Evolutionary conservation across 2,113 vertebrate species (phyloP), one percentile per base, ranked within the genome.

Genomic region (Chiloscyllium plagiosum): DNA sequence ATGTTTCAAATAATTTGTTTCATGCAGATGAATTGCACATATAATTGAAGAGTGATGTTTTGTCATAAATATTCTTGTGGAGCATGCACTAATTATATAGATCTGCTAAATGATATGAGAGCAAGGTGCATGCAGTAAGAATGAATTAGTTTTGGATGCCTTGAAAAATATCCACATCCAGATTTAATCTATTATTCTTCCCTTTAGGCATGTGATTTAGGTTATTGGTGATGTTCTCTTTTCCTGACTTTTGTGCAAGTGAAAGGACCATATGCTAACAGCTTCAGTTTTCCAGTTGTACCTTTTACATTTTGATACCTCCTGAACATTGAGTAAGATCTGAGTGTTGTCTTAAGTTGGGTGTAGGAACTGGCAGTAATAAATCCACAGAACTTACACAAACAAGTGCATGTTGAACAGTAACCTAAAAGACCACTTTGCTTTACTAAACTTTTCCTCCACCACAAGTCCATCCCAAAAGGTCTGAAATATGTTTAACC

Each of bases 221-320:
- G 87, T 90, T 90, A 61, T 65, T 61, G 87, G 26, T 52, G 50
- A 90, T n/a, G 52, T 90, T 61, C 52, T 90, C 52, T 90, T 90
- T 52, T 90, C 87, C 87, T 90, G 87, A 29, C 52, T 61, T n/a
- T 90, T 52, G 24, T 52, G 47, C 85, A 52, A 26, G 87, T 52
- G 52, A 56, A 90, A 13, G 52, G 50, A 90, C 52, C 29, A 65
- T 17, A 90, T 90, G 87, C 26, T 90, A 90, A 90, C 52, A 61
- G 61, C 13, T 90, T 61, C 52, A 61, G 87, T 90, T 52, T 90
- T 61, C 52, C 29, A 61, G 87, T 29, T 90, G 87, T 90, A 90
- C 50, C 24, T 89, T 89, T 89, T 90, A 90, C 26, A 26, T 90
- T 90, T 61, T 61, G 61, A 33, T 3, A 13, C 29, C 13, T 61